Evolutionary conservation across 2,797 vertebrate species (phyloP), one percentile per base, ranked within the genome.

Genomic region (Falco novaeseelandiae): DNA sequence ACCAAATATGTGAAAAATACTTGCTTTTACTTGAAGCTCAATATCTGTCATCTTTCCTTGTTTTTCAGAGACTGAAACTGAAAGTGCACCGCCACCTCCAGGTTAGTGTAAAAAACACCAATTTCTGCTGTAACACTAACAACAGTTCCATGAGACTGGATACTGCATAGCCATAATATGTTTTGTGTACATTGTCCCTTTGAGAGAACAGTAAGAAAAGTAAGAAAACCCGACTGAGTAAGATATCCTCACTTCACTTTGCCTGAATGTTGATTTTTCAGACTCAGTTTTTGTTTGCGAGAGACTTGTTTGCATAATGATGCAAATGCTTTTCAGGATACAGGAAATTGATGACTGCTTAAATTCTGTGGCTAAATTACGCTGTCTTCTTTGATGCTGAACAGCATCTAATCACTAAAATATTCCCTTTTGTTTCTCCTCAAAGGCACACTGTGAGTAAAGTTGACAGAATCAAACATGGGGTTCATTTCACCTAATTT

Each of bases 31-130:
- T 69, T 89, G 71, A 78, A 70, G 25, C 34, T 96, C 21, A 93
- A 2, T 71, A 70, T 48, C 22, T 93, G 20, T 57, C 79, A 96
- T 96, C 66, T 90, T 61, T 76, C 36, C 29, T 96, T 5, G 22
- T 93, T 96, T 98, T 98, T 83, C 95, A 98, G 98, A 98, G 93
- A 97, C 97, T 92, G 98, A 98, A 98, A 92, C 95, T 54, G 97
- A 97, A 91, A 97, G 36, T 70, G 87, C 82, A 83, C 94, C 88
- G n/a, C 90, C 97, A 40, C 96, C 97, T 36, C 92, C 97, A 98
- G 98, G 98, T 98, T 84, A 98, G 98, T 98, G 36, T 72, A 76
- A 84, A 73, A 34, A 63, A n/a, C 34, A 6, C 4, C 30, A 22
- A 82, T 88, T 69, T 73, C 51, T 7, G 2, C 67, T 67, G 42